Conservation (phyloP, 2,888 invertebrate species). For the Drosophila prolongata region DNA sequence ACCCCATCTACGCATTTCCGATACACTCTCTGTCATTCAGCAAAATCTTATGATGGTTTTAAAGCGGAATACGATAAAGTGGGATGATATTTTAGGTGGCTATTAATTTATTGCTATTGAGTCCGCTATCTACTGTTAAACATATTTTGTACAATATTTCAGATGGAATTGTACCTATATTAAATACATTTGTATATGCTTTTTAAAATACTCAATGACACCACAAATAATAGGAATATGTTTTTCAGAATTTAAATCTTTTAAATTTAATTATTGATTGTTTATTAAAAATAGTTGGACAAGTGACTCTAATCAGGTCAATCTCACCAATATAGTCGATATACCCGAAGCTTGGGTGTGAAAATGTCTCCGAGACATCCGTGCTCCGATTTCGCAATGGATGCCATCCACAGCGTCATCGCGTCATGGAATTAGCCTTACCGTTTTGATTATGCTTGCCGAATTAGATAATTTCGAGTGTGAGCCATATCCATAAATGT, state of each 20-base stretch:
- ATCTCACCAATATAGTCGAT: not conserved
- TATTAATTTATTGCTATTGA: not conserved
- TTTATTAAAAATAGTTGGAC: not conserved
- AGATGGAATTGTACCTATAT: not conserved
- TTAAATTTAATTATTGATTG: not conserved
- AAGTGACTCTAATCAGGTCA: not conserved
- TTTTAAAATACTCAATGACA: too few relatives aligned
- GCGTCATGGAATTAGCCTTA: slow-evolving; percentile 41
- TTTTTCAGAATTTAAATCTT: too few relatives aligned
- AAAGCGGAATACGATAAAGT: not conserved
- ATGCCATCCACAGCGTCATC: slow-evolving; percentile 30
- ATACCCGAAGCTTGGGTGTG: slow-evolving; percentile 2
- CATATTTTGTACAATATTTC: not conserved
- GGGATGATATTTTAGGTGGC: too few relatives aligned
- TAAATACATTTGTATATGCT: too few relatives aligned
- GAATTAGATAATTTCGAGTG: slow-evolving; percentile 71
- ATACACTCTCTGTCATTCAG: slow-evolving; percentile 21
- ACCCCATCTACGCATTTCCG: not conserved
- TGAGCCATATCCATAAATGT: slow-evolving; percentile 32
- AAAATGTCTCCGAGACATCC: slow-evolving; percentile 36
- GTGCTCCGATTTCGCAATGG: slow-evolving; percentile 47
- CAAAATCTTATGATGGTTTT: not conserved
- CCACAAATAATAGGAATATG: too few relatives aligned
- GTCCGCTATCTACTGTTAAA: not conserved
- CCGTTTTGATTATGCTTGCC: slow-evolving; percentile 56